Percentiles rank a stretch among this genome's conserved stretches.
phyloP scores from a whole-genome alignment of 2,888 invertebrate genomes.

The Sinotaia quadrata region DNA sequence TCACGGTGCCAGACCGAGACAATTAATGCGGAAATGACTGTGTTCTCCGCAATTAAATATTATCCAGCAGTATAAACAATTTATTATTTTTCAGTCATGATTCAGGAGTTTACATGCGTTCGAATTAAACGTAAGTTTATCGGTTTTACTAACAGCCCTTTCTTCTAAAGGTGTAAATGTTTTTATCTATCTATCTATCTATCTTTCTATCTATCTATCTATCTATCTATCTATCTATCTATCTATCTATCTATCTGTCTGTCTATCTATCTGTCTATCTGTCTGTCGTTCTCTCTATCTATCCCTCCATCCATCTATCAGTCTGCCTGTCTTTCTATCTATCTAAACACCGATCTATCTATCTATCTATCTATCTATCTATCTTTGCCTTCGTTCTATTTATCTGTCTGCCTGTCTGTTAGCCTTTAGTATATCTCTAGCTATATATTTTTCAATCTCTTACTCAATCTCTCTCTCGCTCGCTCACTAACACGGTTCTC shows the following conservation, averaged over 20 bases:
- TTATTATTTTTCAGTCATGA: no score
- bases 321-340: not conserved
- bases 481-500: not conserved
- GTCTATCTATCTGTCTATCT: no score
- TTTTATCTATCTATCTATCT: not conserved
- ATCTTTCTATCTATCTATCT: not conserved
- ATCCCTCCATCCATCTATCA: not conserved
- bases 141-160: no score
- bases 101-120: no score
- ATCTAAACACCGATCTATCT: not conserved
- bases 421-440: not conserved
- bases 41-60: no score
- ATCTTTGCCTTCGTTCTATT: not conserved
- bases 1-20: no score
- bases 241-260: constrained; percentile 1
- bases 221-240: not conserved
- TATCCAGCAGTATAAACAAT: no score
- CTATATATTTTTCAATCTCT: not conserved
- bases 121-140: no score
- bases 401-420: constrained; percentile 14
- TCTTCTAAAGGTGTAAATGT: not conserved
- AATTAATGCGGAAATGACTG: no score
- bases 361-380: not conserved
- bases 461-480: not conserved
- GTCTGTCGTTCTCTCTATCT: no score